Evolutionary conservation across 2,797 vertebrate species (phyloP), one percentile per base, ranked within the genome.

Genomic region (Hippopotamyrus pictus): DNA sequence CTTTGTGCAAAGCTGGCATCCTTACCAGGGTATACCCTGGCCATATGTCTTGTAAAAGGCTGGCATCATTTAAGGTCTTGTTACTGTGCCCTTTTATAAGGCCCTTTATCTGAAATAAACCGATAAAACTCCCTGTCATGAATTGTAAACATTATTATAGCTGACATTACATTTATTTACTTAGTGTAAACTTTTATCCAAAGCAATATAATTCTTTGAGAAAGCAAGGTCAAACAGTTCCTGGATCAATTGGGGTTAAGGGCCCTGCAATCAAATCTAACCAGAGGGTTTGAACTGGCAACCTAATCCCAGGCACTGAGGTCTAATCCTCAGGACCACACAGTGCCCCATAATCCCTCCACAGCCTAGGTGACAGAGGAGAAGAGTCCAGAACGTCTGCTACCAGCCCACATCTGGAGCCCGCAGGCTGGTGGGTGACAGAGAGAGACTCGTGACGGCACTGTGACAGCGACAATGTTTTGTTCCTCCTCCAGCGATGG

Each of bases 361-460:
- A 54, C n/a, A 87, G 79, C 44, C 88, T 91, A 92, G 89, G 69
- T 88, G 87, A 91, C 91, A 92, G 92, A 93, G 93, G 92, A 91
- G 93, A 93, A 91, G 92, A 93, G 91, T 91, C 90, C 86, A 8
- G 46, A 91, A 91, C 89, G 90, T 89, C 79, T 1, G 88, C 91
- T 90, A 92, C 95, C 93, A 95, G 93, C 41, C 93, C 93, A 93
- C 95, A 95, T 94, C 92, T 95, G 93, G 93, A 95, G 92, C 91
- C 92, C 82, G 89, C 92, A 92, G 91, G 93, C 92, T 92, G 93
- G 92, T 65, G 73, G 91, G 94, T 91, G 90, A 92, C 90, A 92
- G 83, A n/a, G 90, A 93, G 88, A 90, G 44, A 41, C 25, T 69
- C 87, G 87, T 88, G 65, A 90, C 79, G 46, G 90, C 87, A 76